Base-by-base conservation (phyloP, 2,888 invertebrate species). In the Leptinotarsa tumamoca region DNA sequence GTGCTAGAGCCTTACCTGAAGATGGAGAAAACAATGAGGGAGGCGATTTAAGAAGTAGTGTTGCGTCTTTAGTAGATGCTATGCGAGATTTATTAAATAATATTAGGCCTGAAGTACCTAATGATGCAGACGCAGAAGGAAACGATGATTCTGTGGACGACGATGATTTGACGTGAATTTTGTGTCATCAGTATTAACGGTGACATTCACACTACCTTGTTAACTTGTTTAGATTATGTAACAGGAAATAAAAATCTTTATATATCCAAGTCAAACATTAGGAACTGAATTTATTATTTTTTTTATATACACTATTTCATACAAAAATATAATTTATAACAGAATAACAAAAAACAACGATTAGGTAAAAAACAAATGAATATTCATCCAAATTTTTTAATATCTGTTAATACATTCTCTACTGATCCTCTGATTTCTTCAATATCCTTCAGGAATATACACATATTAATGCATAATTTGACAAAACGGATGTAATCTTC, bases 21-120 rank as follows among this genome's bases (percentile, higher is more conserved):
- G 86, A 80, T 21, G 85, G 83, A 21, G 89, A 85, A 18, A 88
- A 87, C 63, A 82, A 81, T 72, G 82, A 81, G 18, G 85, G 88
- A 10, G 89, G 89, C 33, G 91, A 91, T 82, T 87, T 94, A 17
- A 89, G 92, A 51, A 90, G 92, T 74, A 93, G 93, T 74, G 91
- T 94, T 3, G 92, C 91, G 10, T 91, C 92, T 1, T 89, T 94
- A 74, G 90, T 94, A 80, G 93, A 93, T 82, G 94, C 94, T 14
- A 94, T 95, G 93, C 88, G 94, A 61, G 93, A 94, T 82, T 90
- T 94, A 74, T 87, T 95, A 56, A 91, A 92, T 75, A 93, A 92
- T 84, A 92, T 93, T 74, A 90, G 92, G 70, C 90, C 91, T 3
- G 92, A 92, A 82, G 89, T 90, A 66, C 91, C 91, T 66, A 90